Base-by-base conservation (phyloP, 2,797 vertebrate species). In the Decapterus maruadsi region DNA sequence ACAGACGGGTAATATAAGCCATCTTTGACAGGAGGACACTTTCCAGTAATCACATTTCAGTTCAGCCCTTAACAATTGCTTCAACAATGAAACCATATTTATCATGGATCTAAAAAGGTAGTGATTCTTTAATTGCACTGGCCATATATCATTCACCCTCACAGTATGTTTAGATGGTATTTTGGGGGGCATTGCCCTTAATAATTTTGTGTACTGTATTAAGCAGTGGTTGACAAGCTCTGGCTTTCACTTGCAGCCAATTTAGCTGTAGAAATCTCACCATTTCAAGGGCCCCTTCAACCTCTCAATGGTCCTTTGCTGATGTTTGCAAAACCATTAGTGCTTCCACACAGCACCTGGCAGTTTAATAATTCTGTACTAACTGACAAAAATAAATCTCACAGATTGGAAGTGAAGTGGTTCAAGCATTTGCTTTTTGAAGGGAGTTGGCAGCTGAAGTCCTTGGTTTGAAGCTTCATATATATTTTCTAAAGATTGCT, bases 321-420 rank as follows among this genome's bases (percentile, higher is more conserved):
- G 67, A 87, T 82, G 82, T 90, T 90, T 84, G 72, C 78, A 74
- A 85, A 90, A 73, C 82, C 80, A 84, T 83, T 77, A 87, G 65
- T 65, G 72, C 81, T 76, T 86, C 72, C 48, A 54, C 50, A 78
- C 68, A 60, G 67, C 87, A 85, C 72, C 81, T 80, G 74, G 60
- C 68, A 56, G 56, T 76, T 86, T 77, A 77, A 66, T 78, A 78
- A 70, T 71, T 70, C 58, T 69, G 71, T 55, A 42, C 57, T 22
- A 85, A 60, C 43, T 73, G 68, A 78, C 73, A 83, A 58, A 82
- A 77, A 84, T 78, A 86, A 36, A 81, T 64, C 53, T 65, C 38
- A n/a, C 53, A 67, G 54, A 76, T 72, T 79, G 61, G 59, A 81
- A 73, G 56, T 87, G 77, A 86, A 80, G 71, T 70, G 75, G 16